phyloP scores from a whole-genome alignment of 2,888 invertebrate species.

The Melipona beecheii region DNA sequence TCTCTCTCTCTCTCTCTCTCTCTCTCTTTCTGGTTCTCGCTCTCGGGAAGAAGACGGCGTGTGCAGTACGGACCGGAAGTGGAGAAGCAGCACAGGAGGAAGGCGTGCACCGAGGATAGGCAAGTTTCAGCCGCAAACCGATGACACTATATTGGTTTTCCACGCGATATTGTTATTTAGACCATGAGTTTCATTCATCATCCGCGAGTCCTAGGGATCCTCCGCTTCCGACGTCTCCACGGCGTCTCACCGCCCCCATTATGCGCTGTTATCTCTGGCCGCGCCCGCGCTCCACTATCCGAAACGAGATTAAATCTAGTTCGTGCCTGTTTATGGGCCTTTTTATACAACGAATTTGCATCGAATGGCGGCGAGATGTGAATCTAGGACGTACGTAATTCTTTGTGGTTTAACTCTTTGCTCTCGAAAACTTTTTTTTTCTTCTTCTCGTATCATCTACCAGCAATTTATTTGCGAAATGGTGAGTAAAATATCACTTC shows the following conservation, averaged over 20 bases:
- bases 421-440: too few relatives aligned
- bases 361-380: not conserved
- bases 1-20: too few relatives aligned
- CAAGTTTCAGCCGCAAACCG: not conserved
- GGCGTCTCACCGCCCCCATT: not conserved
- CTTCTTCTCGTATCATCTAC: too few relatives aligned
- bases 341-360: not conserved
- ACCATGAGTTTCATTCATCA: conserved; percentile 10
- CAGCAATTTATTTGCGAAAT: too few relatives aligned
- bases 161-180: not conserved
- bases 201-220: not conserved
- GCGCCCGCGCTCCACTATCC: too few relatives aligned
- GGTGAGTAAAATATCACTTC: too few relatives aligned
- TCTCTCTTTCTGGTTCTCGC: too few relatives aligned
- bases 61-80: not conserved
- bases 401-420: not conserved
- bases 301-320: not conserved
- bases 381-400: not conserved
- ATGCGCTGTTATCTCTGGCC: not conserved
- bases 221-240: not conserved
- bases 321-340: not conserved
- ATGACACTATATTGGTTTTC: not conserved
- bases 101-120: conserved; percentile 10
- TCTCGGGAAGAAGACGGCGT: not conserved
- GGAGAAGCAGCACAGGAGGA: not conserved